Base-by-base conservation (phyloP, 2,888 invertebrate species). In the Hartigia nigra region DNA sequence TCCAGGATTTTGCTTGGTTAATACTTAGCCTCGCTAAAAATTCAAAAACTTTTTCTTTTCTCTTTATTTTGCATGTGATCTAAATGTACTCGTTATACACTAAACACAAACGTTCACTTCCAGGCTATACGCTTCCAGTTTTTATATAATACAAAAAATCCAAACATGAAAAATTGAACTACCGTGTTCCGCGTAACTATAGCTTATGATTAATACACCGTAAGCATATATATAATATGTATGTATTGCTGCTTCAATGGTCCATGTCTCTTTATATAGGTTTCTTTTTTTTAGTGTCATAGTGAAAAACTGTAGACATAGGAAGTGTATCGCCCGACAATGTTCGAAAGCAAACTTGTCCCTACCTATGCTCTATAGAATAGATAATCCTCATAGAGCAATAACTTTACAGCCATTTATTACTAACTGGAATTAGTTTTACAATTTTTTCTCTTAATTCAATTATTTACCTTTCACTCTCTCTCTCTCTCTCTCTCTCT, bases 241-340 rank as follows among this genome's bases (percentile, higher is more conserved):
- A 78, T 55, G 75, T 77, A 77, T 78, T 78, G 78, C 76, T 78
- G 78, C 69, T 37, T 74, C 32, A 78, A 75, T 78, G 78, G 78
- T 78, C 78, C 78, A 75, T 78, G 75, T 69, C 35, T 78, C 31
- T 76, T 35, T 78, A 75, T 78, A 72, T 72, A 72, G 72, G 32
- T 72, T 72, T 34, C 34, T 72, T 72, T 70, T 69, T 69, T 72
- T 34, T 74, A 77, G 74, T 32, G 70, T 72, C 74, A 77, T 72
- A 72, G 72, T 72, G 72, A 72, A 72, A 72, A 72, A 72, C 72
- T 72, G 72, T 72, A 72, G 72, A 31, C 34, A 70, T 31, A 74
- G 77, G 39, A 77, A 77, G 77, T 77, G 77, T 77, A 77, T 37
- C 77, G 77, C 77, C 77, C 72, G 72, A 72, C 72, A 34, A 72